Evolutionary conservation across 2,113 vertebrate genomes (phyloP).

Genomic region (Kobus ellipsiprymnus): DNA sequence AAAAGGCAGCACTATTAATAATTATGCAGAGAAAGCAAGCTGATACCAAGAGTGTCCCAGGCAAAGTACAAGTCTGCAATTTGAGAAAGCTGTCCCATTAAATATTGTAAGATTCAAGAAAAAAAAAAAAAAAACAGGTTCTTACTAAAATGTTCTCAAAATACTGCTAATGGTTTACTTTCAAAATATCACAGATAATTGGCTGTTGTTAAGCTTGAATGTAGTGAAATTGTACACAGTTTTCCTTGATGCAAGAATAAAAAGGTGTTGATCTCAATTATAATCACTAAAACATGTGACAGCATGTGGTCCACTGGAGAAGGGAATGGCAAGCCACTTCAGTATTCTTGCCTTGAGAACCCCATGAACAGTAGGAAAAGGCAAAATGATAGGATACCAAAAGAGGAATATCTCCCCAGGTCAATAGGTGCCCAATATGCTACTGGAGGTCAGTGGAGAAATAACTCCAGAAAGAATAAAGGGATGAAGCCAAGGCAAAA

Average conservation of each 20-base stretch:
- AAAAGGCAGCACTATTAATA: neutral
- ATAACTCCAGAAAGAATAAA: too few relatives aligned
- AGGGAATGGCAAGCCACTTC: too few relatives aligned
- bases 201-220: neutral
- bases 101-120: neutral
- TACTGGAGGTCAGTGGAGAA: too few relatives aligned
- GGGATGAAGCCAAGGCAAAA: too few relatives aligned
- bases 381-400: too few relatives aligned
- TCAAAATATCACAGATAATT: neutral
- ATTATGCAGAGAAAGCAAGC: neutral
- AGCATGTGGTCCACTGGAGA: too few relatives aligned
- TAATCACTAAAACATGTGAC: neutral
- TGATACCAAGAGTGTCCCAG: neutral
- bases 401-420: too few relatives aligned
- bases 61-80: neutral
- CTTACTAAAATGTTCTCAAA: neutral
- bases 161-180: neutral
- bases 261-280: neutral
- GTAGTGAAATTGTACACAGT: neutral
- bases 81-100: neutral
- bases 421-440: too few relatives aligned
- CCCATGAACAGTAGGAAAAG: too few relatives aligned
- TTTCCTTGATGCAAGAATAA: neutral
- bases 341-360: too few relatives aligned
- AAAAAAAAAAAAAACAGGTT: neutral